Evolutionary conservation across 2,888 invertebrate species (phyloP).

Genomic region (Yponomeuta sedellus): DNA sequence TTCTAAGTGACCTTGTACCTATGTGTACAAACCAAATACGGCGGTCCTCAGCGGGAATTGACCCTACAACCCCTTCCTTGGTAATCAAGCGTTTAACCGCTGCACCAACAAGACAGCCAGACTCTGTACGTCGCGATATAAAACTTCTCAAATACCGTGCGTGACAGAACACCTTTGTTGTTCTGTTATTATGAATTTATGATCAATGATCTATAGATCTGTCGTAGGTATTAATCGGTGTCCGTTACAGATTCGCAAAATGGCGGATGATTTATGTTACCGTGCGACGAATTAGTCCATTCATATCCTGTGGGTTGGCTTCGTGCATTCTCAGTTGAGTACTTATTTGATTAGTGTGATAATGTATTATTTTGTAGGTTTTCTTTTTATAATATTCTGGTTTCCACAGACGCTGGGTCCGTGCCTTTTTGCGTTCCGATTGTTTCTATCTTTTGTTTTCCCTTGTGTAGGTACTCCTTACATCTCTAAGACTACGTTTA

Average conservation of each 20-base stretch:
- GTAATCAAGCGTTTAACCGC: too few species aligned
- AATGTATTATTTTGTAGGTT: not conserved
- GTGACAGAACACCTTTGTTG: conserved; percentile 39
- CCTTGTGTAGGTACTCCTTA: too few species aligned
- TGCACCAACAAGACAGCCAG: too few species aligned
- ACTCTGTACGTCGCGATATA: conserved; percentile 16
- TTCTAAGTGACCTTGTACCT: too few species aligned
- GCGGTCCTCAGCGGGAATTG: too few species aligned
- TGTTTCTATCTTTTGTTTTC: too few species aligned
- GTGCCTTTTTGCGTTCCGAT: too few species aligned
- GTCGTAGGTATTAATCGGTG: conserved; percentile 25
- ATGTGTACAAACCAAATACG: too few species aligned
- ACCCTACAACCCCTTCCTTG: too few species aligned
- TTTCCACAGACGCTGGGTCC: too few species aligned
- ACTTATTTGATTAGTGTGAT: not conserved
- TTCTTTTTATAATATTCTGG: not conserved
- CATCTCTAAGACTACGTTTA: too few species aligned
- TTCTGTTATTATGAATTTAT: conserved; percentile 25
- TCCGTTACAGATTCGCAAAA: conserved; percentile 24
- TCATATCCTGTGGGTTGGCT: conserved; percentile 19
- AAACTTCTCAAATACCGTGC: conserved; percentile 34
- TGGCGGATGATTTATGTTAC: conserved; percentile 25
- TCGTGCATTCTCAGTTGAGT: not conserved
- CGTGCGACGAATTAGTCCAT: conserved; percentile 24
- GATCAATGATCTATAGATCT: conserved; percentile 25